Percentiles rank a stretch among this genome's conserved stretches.
phyloP scores from a whole-genome alignment of 2,113 vertebrate genomes.

The Alaudala cheleensis region DNA sequence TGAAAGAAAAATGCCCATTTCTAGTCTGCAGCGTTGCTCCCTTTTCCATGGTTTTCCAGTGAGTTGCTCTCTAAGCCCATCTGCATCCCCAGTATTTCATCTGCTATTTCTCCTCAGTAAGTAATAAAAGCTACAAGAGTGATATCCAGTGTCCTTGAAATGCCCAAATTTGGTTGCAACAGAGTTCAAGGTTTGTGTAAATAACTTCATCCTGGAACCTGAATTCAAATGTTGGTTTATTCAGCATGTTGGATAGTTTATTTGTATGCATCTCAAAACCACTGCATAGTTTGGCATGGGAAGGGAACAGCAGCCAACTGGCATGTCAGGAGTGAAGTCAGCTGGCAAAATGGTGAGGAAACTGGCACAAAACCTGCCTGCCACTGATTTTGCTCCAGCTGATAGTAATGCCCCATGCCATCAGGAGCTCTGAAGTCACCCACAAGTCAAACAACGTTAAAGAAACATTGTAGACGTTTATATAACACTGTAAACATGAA shows the following conservation, averaged over 20 bases:
- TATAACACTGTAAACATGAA: neutral
- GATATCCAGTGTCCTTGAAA: neutral
- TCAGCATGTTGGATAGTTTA: neutral
- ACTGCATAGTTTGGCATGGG: slow-evolving; percentile 2
- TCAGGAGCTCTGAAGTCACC: neutral
- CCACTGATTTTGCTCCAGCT: neutral
- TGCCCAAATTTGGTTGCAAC: neutral
- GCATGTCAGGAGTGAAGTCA: slow-evolving; percentile 8
- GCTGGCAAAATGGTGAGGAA: slow-evolving; percentile 13
- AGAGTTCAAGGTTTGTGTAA: neutral
- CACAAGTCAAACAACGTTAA: neutral
- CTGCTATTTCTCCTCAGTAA: neutral
- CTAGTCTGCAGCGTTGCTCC: neutral
- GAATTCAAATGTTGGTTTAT: neutral
- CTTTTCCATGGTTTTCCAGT: neutral
- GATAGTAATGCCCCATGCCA: neutral
- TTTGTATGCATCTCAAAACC: slow-evolving; percentile 26
- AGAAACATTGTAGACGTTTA: neutral
- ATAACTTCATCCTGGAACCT: neutral
- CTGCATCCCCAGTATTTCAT: neutral
- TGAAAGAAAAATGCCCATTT: neutral
- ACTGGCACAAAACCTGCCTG: neutral
- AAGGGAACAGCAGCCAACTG: neutral
- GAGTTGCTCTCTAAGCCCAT: neutral
- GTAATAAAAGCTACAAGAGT: neutral